Evolutionary conservation across 2,888 invertebrate genomes (phyloP).

Genomic region (Drosophila falleni): DNA sequence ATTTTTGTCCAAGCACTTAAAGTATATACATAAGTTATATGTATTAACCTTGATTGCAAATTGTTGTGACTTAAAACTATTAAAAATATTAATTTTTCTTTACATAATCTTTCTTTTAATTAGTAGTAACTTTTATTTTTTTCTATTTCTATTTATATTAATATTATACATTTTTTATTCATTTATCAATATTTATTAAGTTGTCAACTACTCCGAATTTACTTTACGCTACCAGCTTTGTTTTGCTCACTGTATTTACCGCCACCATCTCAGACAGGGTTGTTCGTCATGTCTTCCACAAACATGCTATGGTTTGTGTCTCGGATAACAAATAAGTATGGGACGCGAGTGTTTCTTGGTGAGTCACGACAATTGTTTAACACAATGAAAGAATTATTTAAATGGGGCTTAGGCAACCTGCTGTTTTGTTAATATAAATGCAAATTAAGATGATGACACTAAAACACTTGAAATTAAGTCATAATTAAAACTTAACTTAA

Average conservation of each 20-base stretch:
- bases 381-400: constrained; percentile 10
- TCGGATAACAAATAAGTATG: constrained; percentile 22
- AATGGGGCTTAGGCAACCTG: neutral
- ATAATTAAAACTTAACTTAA: constrained; percentile 12
- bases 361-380: constrained; percentile 36
- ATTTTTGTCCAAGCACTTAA: too few species aligned
- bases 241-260: constrained; percentile 4
- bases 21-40: too few species aligned
- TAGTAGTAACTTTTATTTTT: too few species aligned
- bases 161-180: neutral
- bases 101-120: too few species aligned
- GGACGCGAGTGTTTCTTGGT: constrained; percentile 25
- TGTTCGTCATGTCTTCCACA: constrained; percentile 14
- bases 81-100: too few species aligned
- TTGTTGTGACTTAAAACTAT: too few species aligned
- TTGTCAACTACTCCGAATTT: constrained; percentile 4
- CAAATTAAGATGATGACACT: constrained; percentile 34
- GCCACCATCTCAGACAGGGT: neutral
- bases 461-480: constrained; percentile 19
- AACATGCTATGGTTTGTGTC: constrained; percentile 36
- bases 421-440: constrained; percentile 18
- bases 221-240: neutral
- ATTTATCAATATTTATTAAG: neutral
- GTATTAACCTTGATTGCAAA: too few species aligned
- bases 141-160: too few species aligned